Evolutionary conservation across 1,140 invertebrate genomes (phyloP).

Genomic region (Pomacea maculata): DNA sequence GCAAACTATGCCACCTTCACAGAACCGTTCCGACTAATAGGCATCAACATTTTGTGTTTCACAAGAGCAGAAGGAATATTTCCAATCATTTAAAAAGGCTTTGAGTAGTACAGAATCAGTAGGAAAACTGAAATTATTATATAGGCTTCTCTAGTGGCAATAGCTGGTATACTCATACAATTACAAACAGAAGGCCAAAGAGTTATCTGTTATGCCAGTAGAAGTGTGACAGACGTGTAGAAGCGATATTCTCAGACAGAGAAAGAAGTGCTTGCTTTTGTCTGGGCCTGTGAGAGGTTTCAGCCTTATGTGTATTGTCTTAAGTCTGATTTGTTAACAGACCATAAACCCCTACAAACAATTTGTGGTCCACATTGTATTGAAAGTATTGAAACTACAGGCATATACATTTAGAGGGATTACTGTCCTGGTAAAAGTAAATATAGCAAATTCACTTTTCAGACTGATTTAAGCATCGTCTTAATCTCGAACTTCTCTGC

Average conservation of each 20-base stretch:
- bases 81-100: slow-evolving; percentile 12
- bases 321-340: slow-evolving; percentile 59
- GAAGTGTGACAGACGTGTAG: slow-evolving; percentile 34
- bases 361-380: slow-evolving; percentile 41
- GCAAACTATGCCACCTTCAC: slow-evolving; percentile 28
- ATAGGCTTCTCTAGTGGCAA: slow-evolving; percentile 29
- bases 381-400: slow-evolving; percentile 35
- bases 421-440: slow-evolving; percentile 25
- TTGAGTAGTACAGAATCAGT: too few relatives aligned
- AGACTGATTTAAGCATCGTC: slow-evolving; percentile 8
- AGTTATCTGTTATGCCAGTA: slow-evolving; percentile 44
- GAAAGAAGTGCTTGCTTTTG: slow-evolving; percentile 62
- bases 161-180: slow-evolving; percentile 25
- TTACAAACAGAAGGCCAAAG: slow-evolving; percentile 22
- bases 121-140: slow-evolving; percentile 24
- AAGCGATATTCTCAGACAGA: slow-evolving; percentile 62
- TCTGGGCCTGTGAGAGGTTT: slow-evolving; percentile 65
- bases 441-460: slow-evolving; percentile 38
- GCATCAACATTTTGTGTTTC: slow-evolving; percentile 18
- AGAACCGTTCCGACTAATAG: slow-evolving; percentile 30
- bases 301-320: slow-evolving; percentile 62
- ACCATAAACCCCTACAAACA: slow-evolving; percentile 55
- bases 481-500: neutral
- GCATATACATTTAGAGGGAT: slow-evolving; percentile 35
- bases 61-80: neutral